Evolutionary conservation across 2,797 vertebrate species (phyloP).

Genomic region (Pseudochaenichthys georgianus): DNA sequence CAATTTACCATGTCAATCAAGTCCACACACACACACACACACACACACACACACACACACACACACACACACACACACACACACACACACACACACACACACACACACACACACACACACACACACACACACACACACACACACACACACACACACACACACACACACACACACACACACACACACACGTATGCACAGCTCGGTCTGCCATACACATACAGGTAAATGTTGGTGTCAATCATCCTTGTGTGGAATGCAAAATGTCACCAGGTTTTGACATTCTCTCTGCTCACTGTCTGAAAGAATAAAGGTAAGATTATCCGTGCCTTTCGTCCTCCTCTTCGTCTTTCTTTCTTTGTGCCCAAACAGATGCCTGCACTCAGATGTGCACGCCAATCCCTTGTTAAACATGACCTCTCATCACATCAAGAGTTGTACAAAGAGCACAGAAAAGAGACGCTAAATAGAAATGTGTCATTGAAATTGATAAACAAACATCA

Average conservation of each 20-base stretch:
- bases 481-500: constrained; percentile 22
- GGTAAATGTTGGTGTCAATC: constrained; percentile 65
- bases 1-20: constrained; percentile 75
- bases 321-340: constrained; percentile 1
- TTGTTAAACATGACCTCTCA: constrained; percentile 46
- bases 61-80: too few species aligned
- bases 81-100: too few species aligned
- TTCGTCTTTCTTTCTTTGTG: constrained; percentile 19
- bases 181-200: not conserved
- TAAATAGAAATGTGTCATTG: constrained; percentile 17
- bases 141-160: too few species aligned
- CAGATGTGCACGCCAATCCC: constrained; percentile 21
- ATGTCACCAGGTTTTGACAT: constrained; percentile 68
- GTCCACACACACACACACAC: not conserved
- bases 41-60: too few species aligned
- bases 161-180: too few species aligned
- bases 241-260: constrained; percentile 53
- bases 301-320: constrained; percentile 23
- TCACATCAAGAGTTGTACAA: constrained; percentile 24
- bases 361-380: constrained; percentile 23
- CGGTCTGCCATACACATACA: constrained; percentile 36
- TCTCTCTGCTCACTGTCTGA: constrained; percentile 45
- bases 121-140: too few species aligned
- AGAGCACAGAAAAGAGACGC: constrained; percentile 8
- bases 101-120: too few species aligned